Evolutionary conservation across 2,797 vertebrate species (phyloP), one percentile per base, ranked within the genome.

Genomic region (Mastacembelus armatus): DNA sequence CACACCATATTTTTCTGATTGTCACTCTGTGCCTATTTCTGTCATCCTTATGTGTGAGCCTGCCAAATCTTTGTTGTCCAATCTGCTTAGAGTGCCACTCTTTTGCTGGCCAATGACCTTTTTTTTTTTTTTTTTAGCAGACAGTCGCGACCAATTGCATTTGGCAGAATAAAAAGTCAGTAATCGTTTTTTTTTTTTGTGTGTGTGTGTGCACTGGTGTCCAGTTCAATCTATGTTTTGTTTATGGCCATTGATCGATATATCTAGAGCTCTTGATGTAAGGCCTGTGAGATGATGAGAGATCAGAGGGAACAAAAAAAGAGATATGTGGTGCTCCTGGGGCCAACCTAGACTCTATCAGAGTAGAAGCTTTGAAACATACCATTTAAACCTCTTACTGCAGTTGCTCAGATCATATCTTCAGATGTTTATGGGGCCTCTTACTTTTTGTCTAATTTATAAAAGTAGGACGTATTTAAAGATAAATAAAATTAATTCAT

Each of bases 171-270:
- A 74, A 80, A 67, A 80, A 71, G 38, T 49, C 12, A 0, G 69
- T 77, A 77, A 86, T 83, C 76, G 15, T 16, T 85, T 75, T 70
- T 70, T 69, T n/a, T n/a, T n/a, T n/a, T n/a, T n/a, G n/a, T n/a
- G n/a, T n/a, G n/a, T n/a, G n/a, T n/a, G n/a, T 78, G 71, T 50
- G 59, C 67, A 73, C 69, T 21, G 49, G 74, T 32, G 77, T 84
- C 89, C 74, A 75, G 74, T 88, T 87, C 85, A 90, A 89, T 90
- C 85, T 85, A 61, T 79, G 79, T 78, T 87, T 87, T 91, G 83
- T 91, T 92, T 90, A 90, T 73, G 71, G 67, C 56, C 86, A 87
- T 89, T 80, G 89, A 92, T 88, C 67, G 71, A 85, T 87, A 83
- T 86, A 91, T 88, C 88, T 80, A 48, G 66, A 83, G 80, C 85